phyloP scores from a whole-genome alignment of 2,113 vertebrate genomes.

The Perognathus longimembris region DNA sequence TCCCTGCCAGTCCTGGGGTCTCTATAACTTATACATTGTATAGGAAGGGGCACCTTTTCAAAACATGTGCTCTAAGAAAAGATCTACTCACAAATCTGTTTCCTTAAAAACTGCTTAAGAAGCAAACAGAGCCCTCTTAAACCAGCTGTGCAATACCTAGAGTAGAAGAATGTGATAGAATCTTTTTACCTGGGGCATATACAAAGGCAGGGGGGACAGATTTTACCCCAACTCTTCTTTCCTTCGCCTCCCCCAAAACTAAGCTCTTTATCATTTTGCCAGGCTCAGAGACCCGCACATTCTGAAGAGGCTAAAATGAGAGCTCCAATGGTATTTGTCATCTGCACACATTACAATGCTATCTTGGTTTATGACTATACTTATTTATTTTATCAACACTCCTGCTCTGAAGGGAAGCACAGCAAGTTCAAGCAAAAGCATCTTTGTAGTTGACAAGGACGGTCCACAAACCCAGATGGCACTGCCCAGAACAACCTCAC shows the following conservation, averaged over 20 bases:
- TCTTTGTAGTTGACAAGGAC: conserved; percentile 28
- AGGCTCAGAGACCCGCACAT: neutral
- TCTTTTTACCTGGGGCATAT: neutral
- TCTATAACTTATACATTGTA: conserved; percentile 66
- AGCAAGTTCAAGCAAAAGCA: conserved; percentile 36
- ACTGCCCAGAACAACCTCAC: conserved; percentile 54
- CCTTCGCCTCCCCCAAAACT: neutral
- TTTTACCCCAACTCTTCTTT: neutral
- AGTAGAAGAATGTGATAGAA: neutral
- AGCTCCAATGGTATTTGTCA: neutral
- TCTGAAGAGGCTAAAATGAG: neutral
- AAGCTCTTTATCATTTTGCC: neutral
- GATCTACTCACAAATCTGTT: neutral
- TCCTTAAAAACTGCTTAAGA: conserved; percentile 52
- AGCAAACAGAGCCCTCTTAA: neutral
- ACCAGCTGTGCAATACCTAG: neutral
- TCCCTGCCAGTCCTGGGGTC: conserved; percentile 23
- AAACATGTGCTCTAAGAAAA: conserved; percentile 58
- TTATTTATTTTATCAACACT: conserved; percentile 9
- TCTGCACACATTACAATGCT: neutral
- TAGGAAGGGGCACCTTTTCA: conserved; percentile 39
- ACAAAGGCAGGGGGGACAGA: neutral
- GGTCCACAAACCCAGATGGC: conserved; percentile 49
- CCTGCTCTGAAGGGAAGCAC: conserved; percentile 14
- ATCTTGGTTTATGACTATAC: conserved; percentile 59